Base-by-base conservation (phyloP, 2,888 invertebrate species). In the Tolmerus cingulatus region DNA sequence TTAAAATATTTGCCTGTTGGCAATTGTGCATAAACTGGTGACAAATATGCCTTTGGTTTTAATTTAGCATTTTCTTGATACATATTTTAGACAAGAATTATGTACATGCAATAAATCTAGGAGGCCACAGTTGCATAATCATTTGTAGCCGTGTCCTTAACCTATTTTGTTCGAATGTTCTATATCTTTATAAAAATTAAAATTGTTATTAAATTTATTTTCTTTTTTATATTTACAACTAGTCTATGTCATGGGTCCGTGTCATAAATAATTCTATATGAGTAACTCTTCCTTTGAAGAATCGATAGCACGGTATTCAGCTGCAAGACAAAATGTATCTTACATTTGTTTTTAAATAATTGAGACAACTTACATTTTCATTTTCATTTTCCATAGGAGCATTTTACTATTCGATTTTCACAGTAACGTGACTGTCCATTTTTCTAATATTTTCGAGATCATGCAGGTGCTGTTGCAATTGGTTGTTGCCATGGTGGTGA, bases 351-450 rank as follows among this genome's bases (percentile, higher is more conserved):
- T 46, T 43, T 46, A 46, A 16, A 16, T 46, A 46, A 40, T 40
- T 40, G 12, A 40, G 9, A 40, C 4, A 46, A 51, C 51, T 51
- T 51, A 51, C 51, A n/a, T 51, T 51, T 51, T 34, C 51, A n/a
- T 51, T 51, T 51, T 34, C 7, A 34, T 34, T n/a, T 51, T 19
- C 9, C 9, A 66, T 27, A 23, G 12, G 4, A 12, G 12, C 23
- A 66, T 5, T 19, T 77, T 34, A 12, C 88, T 89, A 92, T 88
- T 92, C 93, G 90, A 91, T 91, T 90, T 93, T 92, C 37, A 92
- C 92, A 77, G 91, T 90, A n/a, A 92, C 90, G 43, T 91, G 91
- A 40, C 92, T 91, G 66, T 92, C 92, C 77, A 91, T 90, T 87
- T 91, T 91, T 8, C 91, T 51, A 51, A 74, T 66, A 86, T 40